Base-by-base conservation (phyloP, 2,113 vertebrate species). In the Oreochromis tanganicae region DNA sequence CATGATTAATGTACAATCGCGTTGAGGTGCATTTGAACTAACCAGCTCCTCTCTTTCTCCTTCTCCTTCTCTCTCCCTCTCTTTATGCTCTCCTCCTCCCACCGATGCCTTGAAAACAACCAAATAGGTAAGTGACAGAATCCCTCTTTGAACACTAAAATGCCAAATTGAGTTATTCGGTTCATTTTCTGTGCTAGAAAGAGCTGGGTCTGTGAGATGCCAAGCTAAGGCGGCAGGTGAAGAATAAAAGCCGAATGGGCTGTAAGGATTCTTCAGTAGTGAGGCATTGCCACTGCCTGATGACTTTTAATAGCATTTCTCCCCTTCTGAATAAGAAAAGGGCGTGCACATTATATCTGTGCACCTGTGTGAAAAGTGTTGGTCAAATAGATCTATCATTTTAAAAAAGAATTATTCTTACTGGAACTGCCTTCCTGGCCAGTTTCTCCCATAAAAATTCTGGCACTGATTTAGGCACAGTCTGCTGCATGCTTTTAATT, bases 41-140 rank as follows among this genome's bases (percentile, higher is more conserved):
- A 95, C 61, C 24, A 5, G 7, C 55, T 68, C 81, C 38, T 84
- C 48, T 73, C 83, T 9, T 59, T 17, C 43, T 82, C 63, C 83
- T 54, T 54, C 79, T 21, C n/a, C 24, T n/a, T 66, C 32, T 66
- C 32, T 57, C 41, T 73, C 87, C 48, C 83, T 27, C 78, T 55
- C 63, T 38, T 38, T 82, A 10, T 79, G 50, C 59, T 78, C 38
- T 55, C 84, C 57, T 73, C 50, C 66, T 38, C 50, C 82, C 75
- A 2, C 54, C 34, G 73, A 86, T 79, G 48, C 80, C 87, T 85
- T 61, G 79, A 89, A 92, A 93, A 94, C 91, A 88, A 78, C 92
- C 63, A 61, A 94, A 94, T 85, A 96, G 95, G 95, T 96, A 95
- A 96, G 95, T 95, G 84, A 92, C 84, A 87, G 48, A 86, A 85